These are phyloP conservation scores for Ectropis crepuscularia DNA, from an alignment of 2,888 invertebrate genomes.

Conservation along the genomic window DNA sequence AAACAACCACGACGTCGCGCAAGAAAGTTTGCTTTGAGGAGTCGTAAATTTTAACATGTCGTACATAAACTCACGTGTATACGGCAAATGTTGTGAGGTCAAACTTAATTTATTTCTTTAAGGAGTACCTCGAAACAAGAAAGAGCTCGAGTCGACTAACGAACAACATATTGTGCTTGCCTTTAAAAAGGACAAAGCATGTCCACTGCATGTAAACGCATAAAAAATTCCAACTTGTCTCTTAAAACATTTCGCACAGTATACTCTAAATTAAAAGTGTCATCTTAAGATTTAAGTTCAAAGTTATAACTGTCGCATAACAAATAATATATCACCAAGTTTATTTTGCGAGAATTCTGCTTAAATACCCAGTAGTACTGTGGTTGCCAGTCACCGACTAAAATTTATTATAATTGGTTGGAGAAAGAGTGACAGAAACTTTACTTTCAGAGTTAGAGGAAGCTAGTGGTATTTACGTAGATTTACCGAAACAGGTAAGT, in stretches of 20 bases:
- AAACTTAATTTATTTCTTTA: conserved; percentile 69
- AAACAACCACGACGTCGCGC: conserved; percentile 47
- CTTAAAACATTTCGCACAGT: conserved; percentile 44
- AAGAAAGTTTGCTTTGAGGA: conserved; percentile 40
- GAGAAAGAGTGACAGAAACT: neutral
- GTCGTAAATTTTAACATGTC: conserved; percentile 63
- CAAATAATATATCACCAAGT: conserved; percentile 31
- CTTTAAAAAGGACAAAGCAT: conserved; percentile 51
- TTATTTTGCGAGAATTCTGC: conserved; percentile 38
- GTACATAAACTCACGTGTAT: conserved; percentile 71
- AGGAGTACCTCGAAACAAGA: conserved; percentile 41
- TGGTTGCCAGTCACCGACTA: conserved; percentile 23
- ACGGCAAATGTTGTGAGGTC: conserved; percentile 63
- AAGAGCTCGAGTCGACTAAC: conserved; percentile 36
- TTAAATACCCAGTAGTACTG: conserved; percentile 28
- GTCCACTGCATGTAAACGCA: conserved; percentile 38
- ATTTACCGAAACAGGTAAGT: no score
- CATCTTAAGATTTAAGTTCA: conserved; percentile 49
- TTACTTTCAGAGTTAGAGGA: neutral
- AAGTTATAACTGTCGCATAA: conserved; percentile 21
- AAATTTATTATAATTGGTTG: conserved; percentile 39
- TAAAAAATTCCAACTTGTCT: conserved; percentile 55
- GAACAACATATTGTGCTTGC: conserved; percentile 44
- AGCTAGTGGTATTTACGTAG: neutral
- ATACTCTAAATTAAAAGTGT: conserved; percentile 50